Evolutionary conservation across 2,797 vertebrate genomes (phyloP).

Genomic region (Falco biarmicus): DNA sequence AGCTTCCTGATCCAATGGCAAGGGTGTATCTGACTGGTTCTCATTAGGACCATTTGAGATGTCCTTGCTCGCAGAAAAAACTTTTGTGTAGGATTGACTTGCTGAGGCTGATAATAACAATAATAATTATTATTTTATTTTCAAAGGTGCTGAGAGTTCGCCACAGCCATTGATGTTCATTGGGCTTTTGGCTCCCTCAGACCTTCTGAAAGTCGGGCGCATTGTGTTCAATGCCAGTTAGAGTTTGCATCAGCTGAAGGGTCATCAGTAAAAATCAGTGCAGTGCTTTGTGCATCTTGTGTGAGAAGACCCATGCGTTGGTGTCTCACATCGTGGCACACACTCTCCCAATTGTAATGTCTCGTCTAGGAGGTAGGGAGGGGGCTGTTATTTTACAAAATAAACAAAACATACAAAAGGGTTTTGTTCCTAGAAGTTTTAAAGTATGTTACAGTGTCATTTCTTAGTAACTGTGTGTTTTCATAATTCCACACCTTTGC

Average conservation of each 20-base stretch:
- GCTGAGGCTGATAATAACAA: background rate
- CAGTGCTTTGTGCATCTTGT: background rate
- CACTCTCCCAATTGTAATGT: background rate
- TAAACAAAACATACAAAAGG: background rate
- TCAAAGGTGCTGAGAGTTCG: background rate
- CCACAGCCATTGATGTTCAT: rapidly evolving
- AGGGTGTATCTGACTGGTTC: background rate
- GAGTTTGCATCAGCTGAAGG: background rate
- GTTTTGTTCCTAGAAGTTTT: background rate
- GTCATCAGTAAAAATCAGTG: background rate
- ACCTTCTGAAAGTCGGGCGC: background rate
- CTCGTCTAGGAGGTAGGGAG: background rate
- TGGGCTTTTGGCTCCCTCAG: background rate
- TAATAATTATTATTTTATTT: background rate
- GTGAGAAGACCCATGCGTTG: rapidly evolving
- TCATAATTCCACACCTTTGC: rapidly evolving
- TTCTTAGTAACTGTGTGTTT: background rate
- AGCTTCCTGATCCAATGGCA: background rate
- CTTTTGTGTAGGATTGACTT: background rate
- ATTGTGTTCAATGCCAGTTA: background rate
- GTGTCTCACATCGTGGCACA: rapidly evolving
- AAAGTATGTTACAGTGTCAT: rapidly evolving
- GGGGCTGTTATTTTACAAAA: background rate
- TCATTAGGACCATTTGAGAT: background rate
- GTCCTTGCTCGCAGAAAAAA: background rate